Evolutionary conservation across 2,797 vertebrate genomes (phyloP).

Genomic region (Oreortyx pictus): DNA sequence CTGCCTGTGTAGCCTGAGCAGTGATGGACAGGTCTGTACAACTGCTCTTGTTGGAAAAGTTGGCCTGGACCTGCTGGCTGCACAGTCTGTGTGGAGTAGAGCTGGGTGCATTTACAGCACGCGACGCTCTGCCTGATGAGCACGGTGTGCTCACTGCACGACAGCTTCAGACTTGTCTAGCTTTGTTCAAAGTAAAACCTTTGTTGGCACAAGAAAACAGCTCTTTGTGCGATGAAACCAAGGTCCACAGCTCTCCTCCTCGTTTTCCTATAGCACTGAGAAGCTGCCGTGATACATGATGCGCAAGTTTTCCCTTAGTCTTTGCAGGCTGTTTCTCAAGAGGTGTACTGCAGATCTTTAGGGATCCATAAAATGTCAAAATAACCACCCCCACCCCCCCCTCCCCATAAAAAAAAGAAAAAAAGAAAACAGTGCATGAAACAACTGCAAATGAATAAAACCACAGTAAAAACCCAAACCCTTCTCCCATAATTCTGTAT

Average conservation of each 20-base stretch:
- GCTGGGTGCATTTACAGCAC: neutral
- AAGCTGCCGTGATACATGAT: neutral
- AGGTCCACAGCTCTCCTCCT: neutral
- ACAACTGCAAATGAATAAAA: slow-evolving; percentile 38
- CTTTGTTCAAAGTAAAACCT: neutral
- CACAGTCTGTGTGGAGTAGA: neutral
- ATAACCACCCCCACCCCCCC: no score
- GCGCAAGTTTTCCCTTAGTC: neutral
- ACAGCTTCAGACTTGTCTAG: neutral
- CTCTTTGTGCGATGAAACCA: neutral
- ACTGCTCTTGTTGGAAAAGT: neutral
- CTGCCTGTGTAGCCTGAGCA: neutral
- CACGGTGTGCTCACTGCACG: accelerated
- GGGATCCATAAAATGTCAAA: neutral
- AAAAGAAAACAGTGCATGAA: neutral
- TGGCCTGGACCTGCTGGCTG: neutral
- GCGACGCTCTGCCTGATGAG: accelerated
- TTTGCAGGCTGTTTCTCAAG: neutral
- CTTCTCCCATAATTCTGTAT: neutral
- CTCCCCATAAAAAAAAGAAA: neutral
- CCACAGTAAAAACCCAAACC: neutral
- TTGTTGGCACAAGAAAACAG: neutral
- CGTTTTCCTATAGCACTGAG: neutral
- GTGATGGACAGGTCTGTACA: neutral
- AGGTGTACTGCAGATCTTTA: neutral